These are phyloP conservation scores for Reinhardtius hippoglossoides DNA, from an alignment of 2,113 vertebrate genomes.

Conservation along the genomic window DNA sequence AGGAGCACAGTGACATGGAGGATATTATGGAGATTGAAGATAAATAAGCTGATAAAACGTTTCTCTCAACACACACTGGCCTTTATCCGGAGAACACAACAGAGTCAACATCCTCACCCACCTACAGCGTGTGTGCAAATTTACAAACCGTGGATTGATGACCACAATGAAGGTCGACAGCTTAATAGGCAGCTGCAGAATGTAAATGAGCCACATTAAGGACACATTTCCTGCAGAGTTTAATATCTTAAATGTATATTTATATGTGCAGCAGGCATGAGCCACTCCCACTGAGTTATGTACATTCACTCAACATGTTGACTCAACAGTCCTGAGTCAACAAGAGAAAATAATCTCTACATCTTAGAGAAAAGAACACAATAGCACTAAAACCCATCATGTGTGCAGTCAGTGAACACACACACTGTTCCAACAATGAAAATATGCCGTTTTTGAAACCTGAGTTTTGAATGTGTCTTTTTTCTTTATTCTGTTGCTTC, in stretches of 20 bases:
- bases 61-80: conserved; percentile 15
- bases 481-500: too few species aligned
- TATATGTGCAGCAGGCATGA: not conserved
- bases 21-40: not conserved
- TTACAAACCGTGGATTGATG: conserved; percentile 7
- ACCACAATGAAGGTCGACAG: not conserved
- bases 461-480: too few species aligned
- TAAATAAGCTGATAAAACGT: conserved; percentile 4
- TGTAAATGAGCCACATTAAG: not conserved
- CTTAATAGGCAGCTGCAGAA: not conserved
- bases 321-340: not conserved
- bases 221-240: not conserved
- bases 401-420: too few species aligned
- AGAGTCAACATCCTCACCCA: conserved; percentile 20
- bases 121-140: conserved; percentile 2
- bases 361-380: not conserved
- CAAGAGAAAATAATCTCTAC: too few species aligned
- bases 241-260: not conserved
- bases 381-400: not conserved
- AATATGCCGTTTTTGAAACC: too few species aligned
- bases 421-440: too few species aligned
- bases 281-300: not conserved
- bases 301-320: not conserved
- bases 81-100: not conserved
- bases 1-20: not conserved